These are phyloP conservation scores for Drosophila emarginata DNA, from an alignment of 2,888 invertebrate genomes.

Conservation along the genomic window DNA sequence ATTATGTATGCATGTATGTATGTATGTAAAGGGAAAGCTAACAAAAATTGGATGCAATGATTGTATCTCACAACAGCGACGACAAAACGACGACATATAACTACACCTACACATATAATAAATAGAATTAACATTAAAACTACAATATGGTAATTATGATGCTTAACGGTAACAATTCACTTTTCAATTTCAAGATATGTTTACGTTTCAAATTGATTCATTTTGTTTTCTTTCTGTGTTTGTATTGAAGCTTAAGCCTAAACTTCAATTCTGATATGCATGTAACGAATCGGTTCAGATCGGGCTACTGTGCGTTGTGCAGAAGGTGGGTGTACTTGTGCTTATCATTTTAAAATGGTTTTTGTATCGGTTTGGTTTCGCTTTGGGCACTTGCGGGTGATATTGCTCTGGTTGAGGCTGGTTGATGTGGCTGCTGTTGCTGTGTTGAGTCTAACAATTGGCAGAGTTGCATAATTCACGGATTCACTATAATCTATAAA, in stretches of 20 bases:
- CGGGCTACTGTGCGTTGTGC: conserved; percentile 66
- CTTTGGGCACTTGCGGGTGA: conserved; percentile 42
- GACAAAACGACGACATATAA: conserved; percentile 65
- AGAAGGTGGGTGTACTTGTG: conserved; percentile 13
- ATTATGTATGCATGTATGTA: not conserved
- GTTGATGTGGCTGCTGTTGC: conserved; percentile 14
- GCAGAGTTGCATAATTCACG: conserved; percentile 77
- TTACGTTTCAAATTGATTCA: conserved; percentile 41
- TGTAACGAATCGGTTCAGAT: conserved; percentile 2
- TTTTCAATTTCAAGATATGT: conserved; percentile 54
- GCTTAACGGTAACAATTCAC: conserved; percentile 63
- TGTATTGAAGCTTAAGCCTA: conserved; percentile 13
- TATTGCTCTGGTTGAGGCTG: conserved; percentile 18
- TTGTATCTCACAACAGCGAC: conserved; percentile 82
- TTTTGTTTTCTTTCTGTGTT: conserved; percentile 9
- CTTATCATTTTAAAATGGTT: conserved; percentile 3
- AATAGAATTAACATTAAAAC: conserved; percentile 33
- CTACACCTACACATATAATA: conserved; percentile 50
- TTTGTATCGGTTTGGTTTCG: conserved; percentile 32
- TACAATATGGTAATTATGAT: conserved; percentile 37
- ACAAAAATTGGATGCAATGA: conserved; percentile 66
- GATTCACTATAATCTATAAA: conserved; percentile 75
- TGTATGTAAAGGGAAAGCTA: conserved; percentile 13
- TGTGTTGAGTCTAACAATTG: conserved; percentile 68
- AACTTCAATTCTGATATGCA: conserved; percentile 21